phyloP scores from a whole-genome alignment of 2,113 vertebrate species.

The Vanacampus margaritifer region DNA sequence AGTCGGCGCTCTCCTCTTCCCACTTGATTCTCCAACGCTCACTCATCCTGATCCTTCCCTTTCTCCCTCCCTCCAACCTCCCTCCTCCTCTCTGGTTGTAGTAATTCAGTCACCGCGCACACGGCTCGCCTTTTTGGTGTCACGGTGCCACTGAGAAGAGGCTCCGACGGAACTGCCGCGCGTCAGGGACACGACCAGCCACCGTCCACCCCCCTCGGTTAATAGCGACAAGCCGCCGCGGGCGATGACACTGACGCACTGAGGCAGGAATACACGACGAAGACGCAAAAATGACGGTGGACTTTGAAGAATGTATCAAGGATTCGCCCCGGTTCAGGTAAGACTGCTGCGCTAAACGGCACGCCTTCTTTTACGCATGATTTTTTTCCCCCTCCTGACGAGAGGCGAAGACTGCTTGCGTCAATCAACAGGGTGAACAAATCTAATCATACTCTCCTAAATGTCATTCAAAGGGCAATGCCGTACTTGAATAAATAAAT shows the following conservation, averaged over 20 bases:
- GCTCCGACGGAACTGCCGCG: conserved; percentile 47
- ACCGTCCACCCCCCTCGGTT: conserved; percentile 33
- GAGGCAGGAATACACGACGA: conserved; percentile 51
- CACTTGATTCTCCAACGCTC: neutral
- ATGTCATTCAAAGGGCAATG: neutral
- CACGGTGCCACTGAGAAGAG: conserved; percentile 55
- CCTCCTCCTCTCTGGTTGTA: conserved; percentile 27
- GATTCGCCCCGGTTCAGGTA: conserved; percentile 95
- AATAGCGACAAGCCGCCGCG: conserved; percentile 33
- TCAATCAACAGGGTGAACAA: conserved; percentile 37
- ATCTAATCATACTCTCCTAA: conserved; percentile 18
- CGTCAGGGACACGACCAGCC: conserved; percentile 34
- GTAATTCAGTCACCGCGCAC: conserved; percentile 42
- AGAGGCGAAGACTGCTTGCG: neutral
- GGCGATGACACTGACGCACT: conserved; percentile 65
- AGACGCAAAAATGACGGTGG: conserved; percentile 86
- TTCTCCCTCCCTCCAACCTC: neutral
- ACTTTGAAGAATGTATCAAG: conserved; percentile 95
- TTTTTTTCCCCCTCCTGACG: conserved; percentile 1
- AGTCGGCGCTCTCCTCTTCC: conserved; percentile 20
- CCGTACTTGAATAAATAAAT: neutral
- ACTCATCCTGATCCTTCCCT: neutral
- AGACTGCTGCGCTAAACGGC: conserved; percentile 50
- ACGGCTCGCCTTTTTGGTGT: conserved; percentile 42
- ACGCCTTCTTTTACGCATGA: conserved; percentile 60